Evolutionary conservation across 2,113 vertebrate species (phyloP).

Genomic region (Oriolus oriolus): DNA sequence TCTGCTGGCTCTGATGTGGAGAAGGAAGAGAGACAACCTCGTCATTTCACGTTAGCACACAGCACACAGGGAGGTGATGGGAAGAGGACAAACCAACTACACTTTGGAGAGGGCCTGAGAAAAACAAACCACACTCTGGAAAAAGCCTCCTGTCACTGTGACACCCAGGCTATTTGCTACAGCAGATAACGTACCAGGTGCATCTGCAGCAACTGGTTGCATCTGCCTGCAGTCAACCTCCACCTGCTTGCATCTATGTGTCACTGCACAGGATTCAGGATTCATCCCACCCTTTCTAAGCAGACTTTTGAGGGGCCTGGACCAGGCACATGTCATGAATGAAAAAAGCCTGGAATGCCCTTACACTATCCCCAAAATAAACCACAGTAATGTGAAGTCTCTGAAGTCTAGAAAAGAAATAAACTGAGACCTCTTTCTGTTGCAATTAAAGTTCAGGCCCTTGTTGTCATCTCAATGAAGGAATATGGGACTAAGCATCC

Average conservation of each 20-base stretch:
- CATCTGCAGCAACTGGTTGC: not conserved
- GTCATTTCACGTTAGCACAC: not conserved
- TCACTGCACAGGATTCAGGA: not conserved
- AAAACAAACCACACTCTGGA: not conserved
- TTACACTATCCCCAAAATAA: not conserved
- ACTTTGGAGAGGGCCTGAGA: not conserved
- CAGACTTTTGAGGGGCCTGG: not conserved
- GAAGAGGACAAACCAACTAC: not conserved
- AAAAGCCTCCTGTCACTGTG: not conserved
- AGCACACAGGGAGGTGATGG: not conserved
- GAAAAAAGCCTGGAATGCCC: not conserved
- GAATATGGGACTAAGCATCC: not conserved
- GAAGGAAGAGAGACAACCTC: constrained; percentile 45
- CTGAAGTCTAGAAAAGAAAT: not conserved
- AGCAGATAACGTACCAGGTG: not conserved
- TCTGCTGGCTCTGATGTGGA: not conserved
- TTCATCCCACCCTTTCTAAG: not conserved
- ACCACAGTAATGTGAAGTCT: not conserved
- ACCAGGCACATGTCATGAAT: not conserved
- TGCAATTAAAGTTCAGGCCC: not conserved
- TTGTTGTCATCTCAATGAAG: not conserved
- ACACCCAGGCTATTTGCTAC: not conserved
- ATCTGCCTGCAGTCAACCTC: not conserved
- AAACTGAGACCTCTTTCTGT: not conserved
- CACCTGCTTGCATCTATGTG: not conserved